Evolutionary conservation across 2,888 invertebrate genomes (phyloP).

Genomic region (Helicoverpa assulta): DNA sequence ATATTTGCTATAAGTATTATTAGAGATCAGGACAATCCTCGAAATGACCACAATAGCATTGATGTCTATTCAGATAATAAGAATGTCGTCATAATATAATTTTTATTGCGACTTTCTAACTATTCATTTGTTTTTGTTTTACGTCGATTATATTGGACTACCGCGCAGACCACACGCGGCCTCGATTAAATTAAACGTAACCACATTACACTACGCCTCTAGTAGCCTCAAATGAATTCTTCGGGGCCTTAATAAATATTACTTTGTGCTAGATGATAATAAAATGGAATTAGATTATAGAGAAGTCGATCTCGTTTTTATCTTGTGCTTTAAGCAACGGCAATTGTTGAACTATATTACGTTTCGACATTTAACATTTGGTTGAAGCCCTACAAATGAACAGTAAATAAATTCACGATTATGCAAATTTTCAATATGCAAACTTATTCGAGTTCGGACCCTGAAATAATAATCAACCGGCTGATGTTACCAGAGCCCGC

Average conservation of each 20-base stretch:
- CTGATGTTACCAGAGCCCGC: constrained; percentile 41
- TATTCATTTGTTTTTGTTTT: constrained; percentile 78
- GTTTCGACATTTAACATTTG: constrained; percentile 2
- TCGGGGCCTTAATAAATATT: constrained; percentile 78
- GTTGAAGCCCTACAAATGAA: constrained; percentile 1
- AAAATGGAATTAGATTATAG: constrained; percentile 71
- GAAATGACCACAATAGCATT: constrained; percentile 44
- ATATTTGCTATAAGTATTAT: constrained; percentile 4
- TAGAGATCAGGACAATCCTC: constrained; percentile 8
- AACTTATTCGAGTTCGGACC: constrained; percentile 40
- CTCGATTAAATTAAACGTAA: constrained; percentile 85
- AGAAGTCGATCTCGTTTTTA: constrained; percentile 65
- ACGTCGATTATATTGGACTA: constrained; percentile 77
- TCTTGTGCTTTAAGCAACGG: constrained; percentile 59
- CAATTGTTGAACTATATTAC: not conserved
- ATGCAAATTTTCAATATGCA: constrained; percentile 37
- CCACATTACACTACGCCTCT: constrained; percentile 80
- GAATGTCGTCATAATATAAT: constrained; percentile 72
- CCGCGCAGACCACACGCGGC: constrained; percentile 85
- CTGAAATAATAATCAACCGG: constrained; percentile 56
- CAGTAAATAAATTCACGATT: constrained; percentile 20
- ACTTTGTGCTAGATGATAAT: constrained; percentile 74
- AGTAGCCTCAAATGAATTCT: constrained; percentile 79
- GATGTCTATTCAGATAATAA: constrained; percentile 65
- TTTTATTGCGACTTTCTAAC: constrained; percentile 77